A percentile compares a stretch with the other conserved stretches of the same genome.
These are phyloP conservation scores for Oncorhynchus nerka DNA, from an alignment of 2,113 vertebrate genomes.

Conservation along the genomic window DNA sequence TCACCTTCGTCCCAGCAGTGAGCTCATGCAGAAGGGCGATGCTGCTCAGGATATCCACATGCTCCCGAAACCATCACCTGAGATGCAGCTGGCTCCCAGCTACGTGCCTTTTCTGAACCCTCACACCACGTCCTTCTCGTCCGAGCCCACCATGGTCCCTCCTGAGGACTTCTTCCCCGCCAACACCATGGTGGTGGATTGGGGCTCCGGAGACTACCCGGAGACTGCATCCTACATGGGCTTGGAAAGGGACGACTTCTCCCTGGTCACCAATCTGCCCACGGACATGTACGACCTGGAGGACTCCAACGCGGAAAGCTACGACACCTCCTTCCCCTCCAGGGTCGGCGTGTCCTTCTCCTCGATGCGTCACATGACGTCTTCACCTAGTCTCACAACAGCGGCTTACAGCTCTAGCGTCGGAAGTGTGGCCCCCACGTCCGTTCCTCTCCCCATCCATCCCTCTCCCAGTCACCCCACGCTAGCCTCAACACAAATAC, in stretches of 20 bases:
- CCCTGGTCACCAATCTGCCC: constrained; percentile 65
- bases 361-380: constrained; percentile 52
- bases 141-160: constrained; percentile 67
- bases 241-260: constrained; percentile 65
- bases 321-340: constrained; percentile 84
- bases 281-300: constrained; percentile 76
- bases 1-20: constrained; percentile 40
- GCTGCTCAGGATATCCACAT: constrained; percentile 32
- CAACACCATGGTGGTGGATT: constrained; percentile 74
- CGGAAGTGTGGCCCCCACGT: neutral
- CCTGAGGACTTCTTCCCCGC: constrained; percentile 67
- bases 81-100: constrained; percentile 55
- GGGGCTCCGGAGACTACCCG: constrained; percentile 83
- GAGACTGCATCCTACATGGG: constrained; percentile 77
- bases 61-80: constrained; percentile 34
- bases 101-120: constrained; percentile 68
- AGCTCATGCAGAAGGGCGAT: constrained; percentile 35
- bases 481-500: neutral
- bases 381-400: constrained; percentile 45
- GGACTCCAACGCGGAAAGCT: constrained; percentile 75
- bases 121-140: constrained; percentile 60
- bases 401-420: constrained; percentile 15
- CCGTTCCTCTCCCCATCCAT: constrained; percentile 18
- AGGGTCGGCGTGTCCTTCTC: constrained; percentile 76
- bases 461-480: constrained; percentile 38